Evolutionary conservation across 2,797 vertebrate genomes (phyloP).

Genomic region (Semotilus atromaculatus): DNA sequence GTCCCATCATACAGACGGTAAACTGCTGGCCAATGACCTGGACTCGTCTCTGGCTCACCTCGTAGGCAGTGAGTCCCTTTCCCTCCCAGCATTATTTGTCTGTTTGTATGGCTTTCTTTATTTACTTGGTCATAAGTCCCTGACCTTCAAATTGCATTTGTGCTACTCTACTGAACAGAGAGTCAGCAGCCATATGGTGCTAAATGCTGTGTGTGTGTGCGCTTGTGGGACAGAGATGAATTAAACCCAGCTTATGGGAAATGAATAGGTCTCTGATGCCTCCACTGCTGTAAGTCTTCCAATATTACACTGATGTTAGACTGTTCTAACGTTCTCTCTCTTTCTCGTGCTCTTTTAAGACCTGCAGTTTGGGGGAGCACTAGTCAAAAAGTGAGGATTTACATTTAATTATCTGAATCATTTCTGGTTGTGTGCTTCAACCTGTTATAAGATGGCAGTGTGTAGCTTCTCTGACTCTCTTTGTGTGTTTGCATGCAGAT

Average conservation of each 20-base stretch:
- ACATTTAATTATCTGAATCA: neutral
- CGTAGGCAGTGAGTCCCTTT: conserved; percentile 85
- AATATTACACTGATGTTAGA: conserved; percentile 9
- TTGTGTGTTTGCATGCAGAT: conserved; percentile 70
- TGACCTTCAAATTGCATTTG: conserved; percentile 38
- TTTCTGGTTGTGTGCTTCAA: neutral
- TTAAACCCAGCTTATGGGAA: conserved; percentile 39
- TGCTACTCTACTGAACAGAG: conserved; percentile 36
- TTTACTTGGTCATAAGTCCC: conserved; percentile 37
- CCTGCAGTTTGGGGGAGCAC: conserved; percentile 87
- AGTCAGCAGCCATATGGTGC: conserved; percentile 37
- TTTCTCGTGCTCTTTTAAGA: conserved; percentile 72
- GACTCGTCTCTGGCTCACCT: conserved; percentile 90
- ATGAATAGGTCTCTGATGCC: conserved; percentile 37
- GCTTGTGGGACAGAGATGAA: conserved; percentile 29
- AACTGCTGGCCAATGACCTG: conserved; percentile 85
- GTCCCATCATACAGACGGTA: conserved; percentile 77
- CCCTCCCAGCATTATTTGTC: neutral
- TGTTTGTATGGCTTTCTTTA: conserved; percentile 37
- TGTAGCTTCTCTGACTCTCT: neutral
- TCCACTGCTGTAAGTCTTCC: conserved; percentile 25
- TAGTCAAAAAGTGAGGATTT: conserved; percentile 87
- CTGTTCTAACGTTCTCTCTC: conserved; percentile 34
- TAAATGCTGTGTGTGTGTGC: neutral
- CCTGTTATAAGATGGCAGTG: neutral